Conservation (phyloP, 2,797 vertebrate genomes). For the Euthynnus affinis region DNA sequence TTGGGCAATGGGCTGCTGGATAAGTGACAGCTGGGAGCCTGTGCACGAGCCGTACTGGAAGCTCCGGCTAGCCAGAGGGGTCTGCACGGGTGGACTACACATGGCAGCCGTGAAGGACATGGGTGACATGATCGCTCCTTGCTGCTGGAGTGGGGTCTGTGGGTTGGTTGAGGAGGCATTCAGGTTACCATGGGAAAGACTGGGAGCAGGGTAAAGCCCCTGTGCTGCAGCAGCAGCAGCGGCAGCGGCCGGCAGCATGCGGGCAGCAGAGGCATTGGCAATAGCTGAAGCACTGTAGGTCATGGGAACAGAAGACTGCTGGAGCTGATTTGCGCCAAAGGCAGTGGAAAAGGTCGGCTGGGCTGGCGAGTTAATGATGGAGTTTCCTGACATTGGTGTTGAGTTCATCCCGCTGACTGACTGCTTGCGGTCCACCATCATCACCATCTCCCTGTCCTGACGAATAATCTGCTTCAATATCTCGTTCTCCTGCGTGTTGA, state of each 20-base stretch:
- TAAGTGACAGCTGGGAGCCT: constrained; percentile 94
- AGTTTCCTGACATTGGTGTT: constrained; percentile 90
- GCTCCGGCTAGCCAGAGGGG: constrained; percentile 93
- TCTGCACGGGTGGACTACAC: constrained; percentile 94
- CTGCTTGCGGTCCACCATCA: constrained; percentile 90
- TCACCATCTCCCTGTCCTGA: constrained; percentile 98
- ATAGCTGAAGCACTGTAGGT: constrained; percentile 89
- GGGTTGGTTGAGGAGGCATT: constrained; percentile 89
- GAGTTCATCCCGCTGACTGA: constrained; percentile 89
- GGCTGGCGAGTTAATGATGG: constrained; percentile 93
- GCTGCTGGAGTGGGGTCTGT: constrained; percentile 88
- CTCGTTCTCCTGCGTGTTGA: constrained; percentile 99
- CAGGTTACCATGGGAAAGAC: constrained; percentile 90
- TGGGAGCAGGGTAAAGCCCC: constrained; percentile 87
- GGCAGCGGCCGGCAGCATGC: constrained; percentile 89
- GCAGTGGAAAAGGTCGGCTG: constrained; percentile 87
- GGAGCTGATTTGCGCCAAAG: constrained; percentile 86
- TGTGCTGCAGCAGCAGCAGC: constrained; percentile 82
- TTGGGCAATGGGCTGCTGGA: constrained; percentile 86
- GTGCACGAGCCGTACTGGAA: constrained; percentile 96
- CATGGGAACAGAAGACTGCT: constrained; percentile 88
- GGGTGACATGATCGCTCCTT: constrained; percentile 91
- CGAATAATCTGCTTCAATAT: constrained; percentile 99
- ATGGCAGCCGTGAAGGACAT: constrained; percentile 93
- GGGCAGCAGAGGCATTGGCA: constrained; percentile 88